Evolutionary conservation across 2,797 vertebrate species (phyloP), one percentile per base, ranked within the genome.

Genomic region (Acanthornis magna): DNA sequence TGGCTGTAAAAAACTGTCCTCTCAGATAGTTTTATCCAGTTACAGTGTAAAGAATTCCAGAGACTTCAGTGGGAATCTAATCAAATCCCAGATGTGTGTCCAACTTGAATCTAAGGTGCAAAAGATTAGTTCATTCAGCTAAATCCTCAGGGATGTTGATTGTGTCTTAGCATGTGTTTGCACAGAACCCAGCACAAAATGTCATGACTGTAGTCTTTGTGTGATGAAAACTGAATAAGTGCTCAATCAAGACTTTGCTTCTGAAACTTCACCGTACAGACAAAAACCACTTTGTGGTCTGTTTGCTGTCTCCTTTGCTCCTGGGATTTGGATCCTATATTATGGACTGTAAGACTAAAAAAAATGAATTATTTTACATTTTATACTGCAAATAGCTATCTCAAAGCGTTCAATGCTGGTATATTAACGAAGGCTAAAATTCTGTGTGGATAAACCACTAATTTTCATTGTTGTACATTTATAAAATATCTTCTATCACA

Each of bases 71-170:
- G 66, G 70, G 74, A 88, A 91, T 81, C 60, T 78, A 88, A 84
- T 86, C 60, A 94, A 91, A 83, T n/a, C 71, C 32, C 63, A 93
- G 76, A 94, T 92, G 79, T 95, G 82, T 81, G 88, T 81, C 89
- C 86, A 96, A 97, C 88, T 96, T 88, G 91, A 96, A 97, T 95
- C 96, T 97, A 95, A 96, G 97, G 97, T 97, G 97, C 95, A 97
- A 96, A 97, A 96, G 58, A 89, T 92, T 82, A 88, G 68, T 93
- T 95, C 55, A 76, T 88, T 92, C 79, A 88, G 36, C 25, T 85
- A 92, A 93, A 82, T 70, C 94, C 84, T 92, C 70, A 75, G 76
- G 85, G 91, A 76, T 63, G 62, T 53, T 84, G 79, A 70, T 86
- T 94, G 82, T 60, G 43, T 82, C 71, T 85, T 93, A 88, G 57